Evolutionary conservation across 1,140 invertebrate genomes (phyloP).

Genomic region (Acromyrmex heyeri): DNA sequence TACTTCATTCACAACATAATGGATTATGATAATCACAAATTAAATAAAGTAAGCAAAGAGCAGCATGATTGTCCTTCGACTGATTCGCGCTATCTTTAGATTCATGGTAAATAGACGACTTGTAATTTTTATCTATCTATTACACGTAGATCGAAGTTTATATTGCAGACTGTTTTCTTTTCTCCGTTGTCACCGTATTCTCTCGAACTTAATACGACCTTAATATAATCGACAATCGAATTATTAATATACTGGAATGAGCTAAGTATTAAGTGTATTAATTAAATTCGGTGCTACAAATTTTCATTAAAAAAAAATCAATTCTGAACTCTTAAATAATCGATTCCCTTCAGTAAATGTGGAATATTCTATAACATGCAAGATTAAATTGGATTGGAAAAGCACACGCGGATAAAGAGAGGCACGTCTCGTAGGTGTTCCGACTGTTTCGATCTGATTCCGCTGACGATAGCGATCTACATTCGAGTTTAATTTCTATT

Average conservation of each 20-base stretch:
- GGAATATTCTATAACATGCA: background rate
- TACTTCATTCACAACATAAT: conserved; percentile 35
- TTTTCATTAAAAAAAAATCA: background rate
- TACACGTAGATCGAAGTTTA: conserved; percentile 46
- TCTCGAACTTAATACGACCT: background rate
- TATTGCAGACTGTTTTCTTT: background rate
- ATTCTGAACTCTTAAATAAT: background rate
- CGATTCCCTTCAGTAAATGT: background rate
- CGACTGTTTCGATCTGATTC: conserved; percentile 58
- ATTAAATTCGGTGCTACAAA: background rate
- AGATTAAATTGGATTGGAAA: conserved; percentile 19
- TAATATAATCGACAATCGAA: background rate
- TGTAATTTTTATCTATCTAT: conserved; percentile 15
- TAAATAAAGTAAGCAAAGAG: conserved; percentile 20
- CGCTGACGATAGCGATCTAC: conserved; percentile 35
- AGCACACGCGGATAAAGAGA: conserved; percentile 43
- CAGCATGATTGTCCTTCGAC: conserved; percentile 26
- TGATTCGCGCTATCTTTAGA: conserved; percentile 17
- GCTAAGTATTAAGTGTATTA: background rate
- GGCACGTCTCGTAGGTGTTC: conserved; percentile 44
- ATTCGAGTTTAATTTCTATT: conserved; percentile 61
- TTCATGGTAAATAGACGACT: conserved; percentile 25
- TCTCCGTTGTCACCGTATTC: background rate
- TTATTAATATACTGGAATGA: background rate
- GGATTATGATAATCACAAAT: conserved; percentile 41